Evolutionary conservation across 2,113 vertebrate genomes (phyloP), one percentile per base, ranked within the genome.

Genomic region (Siphamia tubifer): DNA sequence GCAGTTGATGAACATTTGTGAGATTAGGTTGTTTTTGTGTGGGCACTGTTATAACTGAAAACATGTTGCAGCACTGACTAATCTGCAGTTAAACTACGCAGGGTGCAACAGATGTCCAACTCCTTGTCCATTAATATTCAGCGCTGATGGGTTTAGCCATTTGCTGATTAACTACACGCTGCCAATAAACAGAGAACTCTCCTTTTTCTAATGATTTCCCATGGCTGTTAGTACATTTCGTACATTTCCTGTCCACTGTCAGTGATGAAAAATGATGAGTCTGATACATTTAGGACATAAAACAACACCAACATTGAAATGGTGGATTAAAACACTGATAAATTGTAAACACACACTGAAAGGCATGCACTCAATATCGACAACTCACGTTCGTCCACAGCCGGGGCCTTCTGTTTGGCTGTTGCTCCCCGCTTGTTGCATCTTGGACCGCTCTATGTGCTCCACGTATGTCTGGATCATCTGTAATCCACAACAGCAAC

Each of bases 381-480:
- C 10, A 1, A 90, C 91, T 92, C 93, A 99, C 98, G 94, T 94
- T 91, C 96, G 92, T 89, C 93, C 94, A 20, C 95, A 91, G 77
- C 94, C 91, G 43, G 93, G 87, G 64, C 93, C 88, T 44, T 98
- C 97, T 1, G 94, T 92, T 82, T 98, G 97, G 90, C 93, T 92
- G 90, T 93, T 96, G 30, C 91, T 92, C 5, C 89, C 95, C 1
- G 90, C 91, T 77, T 96, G 97, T 82, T 98, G 98, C 90, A 97
- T 87, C 87, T 99, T 98, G 89, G 97, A 94, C 12, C 98, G 92
- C 73, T 99, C 97, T 16, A 99, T 98, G 88, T 99, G 95, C 51
- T 98, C 98, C 55, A 99, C 95, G 0, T 98, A 99, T 1, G 96
- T 99, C 92, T 99, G 98, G 76, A 99, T 99, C 96, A 99, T 99